Evolutionary conservation across 2,113 vertebrate species (phyloP).

Genomic region (Aythya baeri): DNA sequence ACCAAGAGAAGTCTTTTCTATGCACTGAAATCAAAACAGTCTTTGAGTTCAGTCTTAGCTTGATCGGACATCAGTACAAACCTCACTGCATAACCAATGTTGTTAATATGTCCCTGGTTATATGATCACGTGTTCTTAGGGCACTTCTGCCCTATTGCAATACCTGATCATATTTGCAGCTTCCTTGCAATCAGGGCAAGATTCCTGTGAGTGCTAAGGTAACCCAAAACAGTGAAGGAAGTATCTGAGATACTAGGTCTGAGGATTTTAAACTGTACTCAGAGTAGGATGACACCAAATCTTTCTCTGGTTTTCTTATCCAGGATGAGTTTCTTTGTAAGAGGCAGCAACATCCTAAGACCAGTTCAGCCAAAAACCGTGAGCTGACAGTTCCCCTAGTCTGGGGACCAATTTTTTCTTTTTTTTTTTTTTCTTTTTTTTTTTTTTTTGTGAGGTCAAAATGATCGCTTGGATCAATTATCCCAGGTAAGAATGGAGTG

Average conservation of each 20-base stretch:
- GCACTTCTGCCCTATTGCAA: not conserved
- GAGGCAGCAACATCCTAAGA: not conserved
- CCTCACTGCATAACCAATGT: not conserved
- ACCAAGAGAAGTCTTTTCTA: not conserved
- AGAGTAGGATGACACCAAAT: not conserved
- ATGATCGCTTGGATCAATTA: not conserved
- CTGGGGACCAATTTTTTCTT: not conserved
- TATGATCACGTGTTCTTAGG: not conserved
- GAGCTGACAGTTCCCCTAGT: not conserved
- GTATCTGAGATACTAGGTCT: not conserved
- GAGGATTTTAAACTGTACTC: not conserved
- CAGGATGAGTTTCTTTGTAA: not conserved
- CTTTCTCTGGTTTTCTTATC: not conserved
- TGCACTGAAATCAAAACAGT: not conserved
- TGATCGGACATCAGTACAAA: not conserved
- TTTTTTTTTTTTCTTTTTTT: not conserved
- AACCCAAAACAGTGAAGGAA: accelerated
- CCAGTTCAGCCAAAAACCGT: not conserved
- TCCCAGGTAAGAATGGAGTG: not conserved
- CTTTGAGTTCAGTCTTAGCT: not conserved
- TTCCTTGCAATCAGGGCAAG: not conserved
- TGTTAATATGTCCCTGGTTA: not conserved
- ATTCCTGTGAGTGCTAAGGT: not conserved
- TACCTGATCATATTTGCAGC: not conserved
- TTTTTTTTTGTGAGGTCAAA: not conserved